These are phyloP conservation scores for Spodoptera littoralis DNA, from an alignment of 2,888 invertebrate species.

Conservation along the genomic window DNA sequence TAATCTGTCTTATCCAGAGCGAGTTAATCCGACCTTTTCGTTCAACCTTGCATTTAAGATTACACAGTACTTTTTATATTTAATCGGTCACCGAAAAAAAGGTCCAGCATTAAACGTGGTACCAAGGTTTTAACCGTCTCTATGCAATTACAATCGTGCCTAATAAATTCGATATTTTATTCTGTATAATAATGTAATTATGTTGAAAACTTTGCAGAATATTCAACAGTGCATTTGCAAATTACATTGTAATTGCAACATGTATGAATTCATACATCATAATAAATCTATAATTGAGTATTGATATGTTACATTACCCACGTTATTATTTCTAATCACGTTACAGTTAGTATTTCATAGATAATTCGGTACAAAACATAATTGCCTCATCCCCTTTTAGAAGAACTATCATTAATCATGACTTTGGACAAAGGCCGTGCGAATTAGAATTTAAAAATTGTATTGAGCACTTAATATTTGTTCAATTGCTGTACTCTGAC, in stretches of 20 bases:
- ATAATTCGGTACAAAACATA: not conserved
- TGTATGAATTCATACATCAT: not conserved
- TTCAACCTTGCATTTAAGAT: slow-evolving; percentile 58
- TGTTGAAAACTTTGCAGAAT: slow-evolving; percentile 9
- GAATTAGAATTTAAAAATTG: not conserved
- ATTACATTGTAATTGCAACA: not conserved
- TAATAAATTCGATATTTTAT: slow-evolving; percentile 4
- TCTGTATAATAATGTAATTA: slow-evolving; percentile 2
- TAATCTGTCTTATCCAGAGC: slow-evolving; percentile 47
- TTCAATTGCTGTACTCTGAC: slow-evolving; percentile 20
- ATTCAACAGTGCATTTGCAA: not conserved
- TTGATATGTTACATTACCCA: not conserved
- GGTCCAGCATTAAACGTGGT: slow-evolving; percentile 14
- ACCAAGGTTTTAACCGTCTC: slow-evolving; percentile 38
- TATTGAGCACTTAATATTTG: not conserved
- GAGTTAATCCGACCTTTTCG: slow-evolving; percentile 56
- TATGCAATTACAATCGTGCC: slow-evolving; percentile 10
- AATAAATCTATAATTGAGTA: slow-evolving; percentile 2
- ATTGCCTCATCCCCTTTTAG: not conserved
- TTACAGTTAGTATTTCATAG: too few species aligned
- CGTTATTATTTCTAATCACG: too few species aligned
- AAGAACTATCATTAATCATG: slow-evolving; percentile 9
- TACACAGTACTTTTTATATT: slow-evolving; percentile 26
- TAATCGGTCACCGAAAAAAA: slow-evolving; percentile 13
- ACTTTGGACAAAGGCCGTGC: not conserved